Base-by-base conservation (phyloP, 2,888 invertebrate species). In the Callosobruchus maculatus region DNA sequence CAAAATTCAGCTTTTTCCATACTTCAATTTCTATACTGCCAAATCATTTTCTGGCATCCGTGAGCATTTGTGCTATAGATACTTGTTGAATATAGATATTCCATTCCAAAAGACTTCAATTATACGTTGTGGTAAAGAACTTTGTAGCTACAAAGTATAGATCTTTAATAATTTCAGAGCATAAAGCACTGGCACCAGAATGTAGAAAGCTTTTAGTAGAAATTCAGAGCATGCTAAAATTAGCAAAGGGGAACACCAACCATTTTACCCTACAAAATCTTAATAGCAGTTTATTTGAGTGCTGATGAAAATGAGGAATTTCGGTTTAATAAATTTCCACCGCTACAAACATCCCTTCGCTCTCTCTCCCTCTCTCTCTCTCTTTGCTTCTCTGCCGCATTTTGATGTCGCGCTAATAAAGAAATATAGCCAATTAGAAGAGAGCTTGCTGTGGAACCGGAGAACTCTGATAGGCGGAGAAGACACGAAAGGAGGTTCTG, bases 391-490 rank as follows among this genome's bases (percentile, higher is more conserved):
- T 49, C 13, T 73, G 79, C 78, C 79, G 79, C 80, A 78, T 79
- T 79, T 80, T 78, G 76, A 77, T 76, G 77, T 77, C 77, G 75
- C 71, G 72, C 77, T 81, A 81, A 81, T 81, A 78, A 77, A 79
- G 81, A 81, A 80, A 80, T 80, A 81, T 79, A 75, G 77, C 79
- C 81, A 81, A 81, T 81, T 81, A 81, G 79, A 69, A 77, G 73
- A 49, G 49, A 49, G 49, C 49, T 49, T 18, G 49, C 49, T 18
- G 49, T 49, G 49, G 26, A 71, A 67, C 26, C 21, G 70, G 70
- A 49, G 70, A 21, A 49, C 20, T 67, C 18, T n/a, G 68, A 70
- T 70, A 22, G 21, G 68, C 31, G 30, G 68, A 73, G 71, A 68
- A 72, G 66, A 49, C 49, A 18, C 49, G 49, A 49, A 49, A 49